Conservation (phyloP, 2,113 vertebrate genomes). For the Leptocoma aspasia region DNA sequence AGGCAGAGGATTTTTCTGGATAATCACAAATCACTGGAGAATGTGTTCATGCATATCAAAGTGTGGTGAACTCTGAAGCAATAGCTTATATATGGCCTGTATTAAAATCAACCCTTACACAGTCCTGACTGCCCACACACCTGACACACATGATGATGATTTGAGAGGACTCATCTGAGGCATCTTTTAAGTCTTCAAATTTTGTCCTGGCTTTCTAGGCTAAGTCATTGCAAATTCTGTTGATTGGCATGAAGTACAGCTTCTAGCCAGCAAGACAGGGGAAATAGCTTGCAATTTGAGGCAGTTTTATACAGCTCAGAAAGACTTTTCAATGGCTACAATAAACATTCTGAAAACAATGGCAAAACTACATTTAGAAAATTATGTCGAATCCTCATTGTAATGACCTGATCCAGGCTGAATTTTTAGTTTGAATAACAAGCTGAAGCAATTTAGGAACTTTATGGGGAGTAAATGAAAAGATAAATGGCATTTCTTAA, state of each 20-base stretch:
- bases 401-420: neutral
- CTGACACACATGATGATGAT: neutral
- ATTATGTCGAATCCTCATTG: neutral
- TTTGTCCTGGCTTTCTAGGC: neutral
- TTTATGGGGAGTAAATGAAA: neutral
- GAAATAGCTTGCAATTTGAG: neutral
- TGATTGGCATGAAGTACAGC: neutral
- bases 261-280: neutral
- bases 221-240: neutral
- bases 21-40: conserved; percentile 2
- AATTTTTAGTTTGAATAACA: conserved; percentile 42
- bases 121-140: neutral
- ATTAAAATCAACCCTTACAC: neutral
- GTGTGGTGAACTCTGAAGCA: neutral
- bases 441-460: neutral
- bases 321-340: neutral
- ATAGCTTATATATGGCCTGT: neutral
- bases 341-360: conserved; percentile 21
- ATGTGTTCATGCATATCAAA: neutral
- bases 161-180: neutral
- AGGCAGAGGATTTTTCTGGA: neutral
- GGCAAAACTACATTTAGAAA: neutral
- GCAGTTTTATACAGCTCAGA: neutral
- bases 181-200: neutral
- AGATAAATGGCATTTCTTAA: neutral